Percentiles rank a stretch among this genome's conserved stretches.
Evolutionary conservation across 2,888 invertebrate species (phyloP).

Genomic region (Automeris io): DNA sequence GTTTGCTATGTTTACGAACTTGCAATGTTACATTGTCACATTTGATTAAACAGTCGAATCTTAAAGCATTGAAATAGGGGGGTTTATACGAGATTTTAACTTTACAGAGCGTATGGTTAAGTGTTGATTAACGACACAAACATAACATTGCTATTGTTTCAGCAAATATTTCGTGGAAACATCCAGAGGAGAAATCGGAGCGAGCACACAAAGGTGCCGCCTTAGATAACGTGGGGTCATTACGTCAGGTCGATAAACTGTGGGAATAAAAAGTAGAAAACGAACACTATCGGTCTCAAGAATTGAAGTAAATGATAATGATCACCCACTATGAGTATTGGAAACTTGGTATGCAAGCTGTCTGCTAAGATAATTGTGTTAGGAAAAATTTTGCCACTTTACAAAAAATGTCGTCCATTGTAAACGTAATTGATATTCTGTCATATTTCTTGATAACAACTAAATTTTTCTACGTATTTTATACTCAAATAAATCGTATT

Average conservation of each 20-base stretch:
- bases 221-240: slow-evolving; percentile 41
- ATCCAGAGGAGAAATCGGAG: slow-evolving; percentile 63
- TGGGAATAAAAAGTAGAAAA: slow-evolving; percentile 3
- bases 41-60: slow-evolving; percentile 21
- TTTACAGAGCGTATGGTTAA: slow-evolving; percentile 1
- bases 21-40: slow-evolving; percentile 27
- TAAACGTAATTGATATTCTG: too few species aligned
- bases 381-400: background rate
- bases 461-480: too few species aligned
- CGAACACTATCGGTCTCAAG: background rate
- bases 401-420: too few species aligned
- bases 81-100: slow-evolving; percentile 10
- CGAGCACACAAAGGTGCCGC: slow-evolving; percentile 48
- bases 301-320: background rate
- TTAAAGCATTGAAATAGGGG: slow-evolving; percentile 21
- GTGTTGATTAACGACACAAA: slow-evolving; percentile 43
- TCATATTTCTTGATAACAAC: too few species aligned
- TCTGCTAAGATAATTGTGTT: background rate
- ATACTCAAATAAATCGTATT: too few species aligned
- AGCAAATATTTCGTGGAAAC: slow-evolving; percentile 72
- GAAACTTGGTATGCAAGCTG: background rate
- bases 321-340: background rate
- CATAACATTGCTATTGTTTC: slow-evolving; percentile 66
- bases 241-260: slow-evolving; percentile 28
- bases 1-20: slow-evolving; percentile 16